These are phyloP conservation scores for Anastrepha obliqua DNA, from an alignment of 1,140 invertebrate species.

Conservation along the genomic window DNA sequence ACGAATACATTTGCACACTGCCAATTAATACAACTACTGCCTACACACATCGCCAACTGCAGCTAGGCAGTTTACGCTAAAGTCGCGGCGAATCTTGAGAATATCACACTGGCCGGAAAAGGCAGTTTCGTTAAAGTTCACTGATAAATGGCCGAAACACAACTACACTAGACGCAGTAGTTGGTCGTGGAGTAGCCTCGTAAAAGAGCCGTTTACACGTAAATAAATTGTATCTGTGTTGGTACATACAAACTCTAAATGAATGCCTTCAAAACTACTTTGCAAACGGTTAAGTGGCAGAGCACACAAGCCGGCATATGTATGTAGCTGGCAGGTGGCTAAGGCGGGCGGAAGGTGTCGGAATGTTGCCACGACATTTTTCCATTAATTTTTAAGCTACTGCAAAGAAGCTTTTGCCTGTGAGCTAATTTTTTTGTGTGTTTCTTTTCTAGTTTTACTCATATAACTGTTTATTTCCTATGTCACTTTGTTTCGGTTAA, in stretches of 20 bases:
- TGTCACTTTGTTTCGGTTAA: constrained; percentile 8
- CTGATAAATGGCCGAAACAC: constrained; percentile 32
- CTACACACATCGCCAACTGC: not conserved
- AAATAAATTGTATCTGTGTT: not conserved
- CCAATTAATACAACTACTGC: not conserved
- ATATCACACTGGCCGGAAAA: not conserved
- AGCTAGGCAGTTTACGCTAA: not conserved
- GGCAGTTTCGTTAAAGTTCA: not conserved
- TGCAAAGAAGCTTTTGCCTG: not conserved
- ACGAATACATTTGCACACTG: not conserved
- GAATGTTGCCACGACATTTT: constrained; percentile 7
- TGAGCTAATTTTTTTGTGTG: not conserved
- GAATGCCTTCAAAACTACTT: not conserved
- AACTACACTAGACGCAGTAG: not conserved
- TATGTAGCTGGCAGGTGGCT: not conserved
- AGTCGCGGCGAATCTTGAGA: not conserved
- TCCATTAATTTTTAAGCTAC: constrained; percentile 37
- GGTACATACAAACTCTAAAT: not conserved
- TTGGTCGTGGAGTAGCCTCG: not conserved
- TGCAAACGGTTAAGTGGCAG: not conserved
- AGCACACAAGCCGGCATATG: not conserved
- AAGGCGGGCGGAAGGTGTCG: not conserved
- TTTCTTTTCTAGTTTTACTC: not conserved
- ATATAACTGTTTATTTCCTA: not conserved
- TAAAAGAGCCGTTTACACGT: not conserved